Evolutionary conservation across 2,888 invertebrate species (phyloP), one percentile per base, ranked within the genome.

Genomic region (Artemia sinica): DNA sequence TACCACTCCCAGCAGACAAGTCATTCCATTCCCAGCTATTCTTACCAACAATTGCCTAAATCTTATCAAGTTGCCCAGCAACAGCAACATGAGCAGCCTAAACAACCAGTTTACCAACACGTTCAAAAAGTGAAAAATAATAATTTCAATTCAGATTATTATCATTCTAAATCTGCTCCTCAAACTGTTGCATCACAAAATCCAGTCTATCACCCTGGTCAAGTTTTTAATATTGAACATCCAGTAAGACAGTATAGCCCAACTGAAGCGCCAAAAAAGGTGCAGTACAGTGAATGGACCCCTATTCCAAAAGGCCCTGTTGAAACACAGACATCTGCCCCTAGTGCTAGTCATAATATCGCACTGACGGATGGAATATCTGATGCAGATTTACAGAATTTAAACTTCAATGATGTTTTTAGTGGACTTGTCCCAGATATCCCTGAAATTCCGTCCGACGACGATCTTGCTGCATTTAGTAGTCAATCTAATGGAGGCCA

Each of bases 361-460:
- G 63, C 63, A 18, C 14, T 9, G 14, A 28, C 12, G n/a, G 63
- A 18, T 58, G 63, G 28, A 18, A 58, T 58, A 18, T 58, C 63
- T 9, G 63, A 58, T 9, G 63, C 63, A 18, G 63, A 58, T 18
- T 28, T 58, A 18, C 63, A 58, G 28, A 10, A 58, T 28, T 58
- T 58, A 10, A 58, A 58, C 28, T 58, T 58, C 63, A n/a, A 58
- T 28, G 28, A 58, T 58, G 63, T 58, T 9, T 58, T 58, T 58
- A 28, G 28, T 10, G 63, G 63, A 8, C 14, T 58, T 58, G 63
- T 58, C 11, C 63, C 63, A 18, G 63, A 58, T 28, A 58, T 58
- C 12, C 63, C 63, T n/a, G 63, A 58, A 18, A 58, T 58, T 58
- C 63, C 63, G 28, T n/a, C 63, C 63, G 10, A 58, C 63, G n/a